A percentile compares a stretch with the other conserved stretches of the same genome.
Evolutionary conservation across 2,797 vertebrate species (phyloP).

Genomic region (Coracias cyanogaster): DNA sequence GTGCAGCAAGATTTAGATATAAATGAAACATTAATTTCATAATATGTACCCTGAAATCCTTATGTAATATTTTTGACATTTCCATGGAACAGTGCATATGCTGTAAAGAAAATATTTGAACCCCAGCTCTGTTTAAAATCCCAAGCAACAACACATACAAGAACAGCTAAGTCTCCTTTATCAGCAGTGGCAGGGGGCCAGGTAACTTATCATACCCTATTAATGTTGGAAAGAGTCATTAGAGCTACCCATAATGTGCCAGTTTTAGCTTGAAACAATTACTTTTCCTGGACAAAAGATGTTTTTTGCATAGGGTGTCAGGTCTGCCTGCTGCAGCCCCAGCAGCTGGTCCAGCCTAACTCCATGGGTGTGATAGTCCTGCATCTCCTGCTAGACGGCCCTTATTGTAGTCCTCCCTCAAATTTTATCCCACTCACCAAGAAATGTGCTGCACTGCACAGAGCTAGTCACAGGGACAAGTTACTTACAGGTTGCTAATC

Average conservation of each 20-base stretch:
- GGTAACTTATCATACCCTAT: background rate
- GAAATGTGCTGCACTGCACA: accelerated
- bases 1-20: background rate
- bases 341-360: background rate
- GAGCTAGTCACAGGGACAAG: background rate
- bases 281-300: background rate
- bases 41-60: background rate
- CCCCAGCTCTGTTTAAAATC: background rate
- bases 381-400: background rate
- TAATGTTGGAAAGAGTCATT: background rate
- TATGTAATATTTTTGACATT: background rate
- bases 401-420: background rate
- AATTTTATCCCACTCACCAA: background rate
- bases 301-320: background rate
- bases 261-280: background rate
- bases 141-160: background rate
- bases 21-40: background rate
- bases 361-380: accelerated
- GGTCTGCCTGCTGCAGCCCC: background rate
- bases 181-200: background rate
- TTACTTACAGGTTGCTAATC: background rate
- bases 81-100: background rate
- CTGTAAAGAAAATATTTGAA: background rate
- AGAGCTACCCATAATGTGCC: background rate
- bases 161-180: background rate